Conservation (phyloP, 2,113 vertebrate genomes). For the Crypturellus undulatus region DNA sequence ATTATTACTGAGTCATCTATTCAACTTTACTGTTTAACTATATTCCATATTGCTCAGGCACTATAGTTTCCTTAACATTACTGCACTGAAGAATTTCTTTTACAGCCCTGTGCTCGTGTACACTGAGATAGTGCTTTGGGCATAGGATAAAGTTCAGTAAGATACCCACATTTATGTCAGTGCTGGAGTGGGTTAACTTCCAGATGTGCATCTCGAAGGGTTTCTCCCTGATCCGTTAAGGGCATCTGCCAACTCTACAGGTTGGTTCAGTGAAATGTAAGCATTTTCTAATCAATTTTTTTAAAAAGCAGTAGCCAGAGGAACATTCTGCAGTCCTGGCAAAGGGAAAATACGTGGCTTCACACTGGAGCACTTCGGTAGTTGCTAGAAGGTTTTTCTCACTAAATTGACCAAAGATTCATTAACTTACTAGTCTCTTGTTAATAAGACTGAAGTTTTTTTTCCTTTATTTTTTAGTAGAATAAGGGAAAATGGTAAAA, state of each 20-base stretch:
- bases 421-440: not conserved
- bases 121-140: not conserved
- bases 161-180: not conserved
- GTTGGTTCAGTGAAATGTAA: not conserved
- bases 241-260: not conserved
- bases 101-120: rapidly evolving
- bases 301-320: not conserved
- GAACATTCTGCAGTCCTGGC: not conserved
- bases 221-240: not conserved
- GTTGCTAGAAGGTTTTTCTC: not conserved
- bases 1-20: not conserved
- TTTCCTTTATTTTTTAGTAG: not conserved
- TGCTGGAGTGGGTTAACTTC: not conserved
- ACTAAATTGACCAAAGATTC: not conserved
- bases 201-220: not conserved
- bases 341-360: not conserved
- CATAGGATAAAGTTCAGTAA: not conserved
- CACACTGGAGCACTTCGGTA: not conserved
- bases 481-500: not conserved
- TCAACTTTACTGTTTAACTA: not conserved
- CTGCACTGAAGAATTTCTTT: not conserved
- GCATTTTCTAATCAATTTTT: not conserved
- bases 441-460: not conserved
- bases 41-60: not conserved
- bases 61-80: not conserved